phyloP scores from a whole-genome alignment of 2,113 vertebrate genomes.

The Oreochromis aureus region DNA sequence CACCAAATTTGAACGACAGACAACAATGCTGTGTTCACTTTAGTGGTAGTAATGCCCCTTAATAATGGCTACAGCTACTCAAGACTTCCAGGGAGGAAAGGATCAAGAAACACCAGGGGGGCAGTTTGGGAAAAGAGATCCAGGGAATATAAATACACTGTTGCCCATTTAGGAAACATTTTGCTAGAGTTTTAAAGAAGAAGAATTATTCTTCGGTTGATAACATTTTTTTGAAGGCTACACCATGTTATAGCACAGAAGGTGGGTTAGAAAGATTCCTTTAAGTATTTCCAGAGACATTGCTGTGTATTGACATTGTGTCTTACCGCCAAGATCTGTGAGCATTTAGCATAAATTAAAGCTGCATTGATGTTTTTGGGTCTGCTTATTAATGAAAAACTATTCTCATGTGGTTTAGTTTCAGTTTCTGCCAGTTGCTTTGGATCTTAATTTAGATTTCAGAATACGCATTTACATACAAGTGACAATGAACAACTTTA shows the following conservation, averaged over 20 bases:
- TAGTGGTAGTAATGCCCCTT: background rate
- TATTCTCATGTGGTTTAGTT: background rate
- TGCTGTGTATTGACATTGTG: fast-evolving
- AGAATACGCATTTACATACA: background rate
- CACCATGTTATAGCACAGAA: background rate
- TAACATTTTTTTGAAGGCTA: background rate
- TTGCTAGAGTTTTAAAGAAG: background rate
- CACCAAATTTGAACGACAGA: background rate
- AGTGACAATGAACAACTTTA: background rate
- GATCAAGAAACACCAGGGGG: background rate
- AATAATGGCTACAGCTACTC: background rate
- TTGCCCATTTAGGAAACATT: background rate
- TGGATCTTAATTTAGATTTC: background rate
- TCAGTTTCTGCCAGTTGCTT: background rate
- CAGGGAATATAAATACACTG: background rate
- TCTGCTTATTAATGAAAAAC: background rate
- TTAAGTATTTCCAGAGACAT: background rate
- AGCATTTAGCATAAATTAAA: background rate
- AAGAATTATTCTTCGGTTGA: background rate
- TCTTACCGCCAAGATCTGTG: background rate
- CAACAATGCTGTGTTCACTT: background rate
- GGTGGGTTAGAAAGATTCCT: background rate
- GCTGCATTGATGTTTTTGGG: background rate
- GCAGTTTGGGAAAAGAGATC: background rate
- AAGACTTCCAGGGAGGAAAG: background rate